Conservation (phyloP, 2,888 invertebrate genomes). For the Megaustenia siamemsis region DNA sequence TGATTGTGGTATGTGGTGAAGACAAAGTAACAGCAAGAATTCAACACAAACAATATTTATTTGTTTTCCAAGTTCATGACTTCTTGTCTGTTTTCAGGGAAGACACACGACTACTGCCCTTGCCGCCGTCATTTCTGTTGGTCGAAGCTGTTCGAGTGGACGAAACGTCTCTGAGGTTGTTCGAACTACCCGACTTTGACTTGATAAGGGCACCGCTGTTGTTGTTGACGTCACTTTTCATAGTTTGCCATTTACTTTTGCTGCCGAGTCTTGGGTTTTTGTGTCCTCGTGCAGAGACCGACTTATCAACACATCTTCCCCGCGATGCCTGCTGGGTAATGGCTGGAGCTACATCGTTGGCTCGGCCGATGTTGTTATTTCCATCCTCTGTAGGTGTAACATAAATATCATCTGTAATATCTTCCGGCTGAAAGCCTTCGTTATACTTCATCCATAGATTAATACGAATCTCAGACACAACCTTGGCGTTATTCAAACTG, state of each 20-base stretch:
- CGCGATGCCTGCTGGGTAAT: background rate
- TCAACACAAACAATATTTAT: too few relatives aligned
- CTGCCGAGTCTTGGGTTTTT: background rate
- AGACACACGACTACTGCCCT: background rate
- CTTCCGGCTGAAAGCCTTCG: slow-evolving; percentile 32
- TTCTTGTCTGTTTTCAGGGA: background rate
- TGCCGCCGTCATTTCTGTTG: background rate
- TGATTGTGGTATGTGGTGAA: too few relatives aligned
- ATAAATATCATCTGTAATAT: background rate
- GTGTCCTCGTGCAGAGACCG: too few relatives aligned
- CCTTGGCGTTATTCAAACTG: slow-evolving; percentile 39
- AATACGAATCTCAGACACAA: slow-evolving; percentile 43
- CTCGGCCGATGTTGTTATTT: background rate
- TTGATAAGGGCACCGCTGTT: background rate
- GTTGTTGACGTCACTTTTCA: background rate
- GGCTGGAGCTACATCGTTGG: background rate
- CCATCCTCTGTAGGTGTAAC: background rate
- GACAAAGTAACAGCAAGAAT: too few relatives aligned
- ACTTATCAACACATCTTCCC: background rate
- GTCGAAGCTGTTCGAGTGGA: background rate
- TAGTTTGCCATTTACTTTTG: background rate
- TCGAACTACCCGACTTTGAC: background rate
- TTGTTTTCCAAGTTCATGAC: too few relatives aligned
- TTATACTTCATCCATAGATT: slow-evolving; percentile 51
- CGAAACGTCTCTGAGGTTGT: background rate